Base-by-base conservation (phyloP, 2,113 vertebrate species). In the Pongo pygmaeus region DNA sequence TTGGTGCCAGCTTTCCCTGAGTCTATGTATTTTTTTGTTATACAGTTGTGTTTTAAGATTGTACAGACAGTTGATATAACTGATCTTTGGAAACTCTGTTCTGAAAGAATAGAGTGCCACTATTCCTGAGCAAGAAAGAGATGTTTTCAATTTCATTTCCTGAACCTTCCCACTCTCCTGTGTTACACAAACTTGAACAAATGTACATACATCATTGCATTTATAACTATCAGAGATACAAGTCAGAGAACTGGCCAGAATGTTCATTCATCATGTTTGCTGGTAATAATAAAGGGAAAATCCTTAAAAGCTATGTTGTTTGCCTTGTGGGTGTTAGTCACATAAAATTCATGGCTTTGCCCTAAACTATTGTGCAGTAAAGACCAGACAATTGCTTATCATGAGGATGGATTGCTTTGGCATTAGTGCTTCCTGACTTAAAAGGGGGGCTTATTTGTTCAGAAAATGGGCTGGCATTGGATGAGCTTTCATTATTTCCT, bases 401-500 rank as follows among this genome's bases (percentile, higher is more conserved):
- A 10, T 20, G 10, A 40, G 10, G 55, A 64, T 70, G 38, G 61
- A 79, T 75, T 64, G 55, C 8, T 67, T 89, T 93, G 70, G 23
- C 70, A 77, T 22, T 95, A 74, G 3, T 69, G 80, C 32, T 72
- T 93, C 61, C 92, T 14, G 80, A 61, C 23, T 77, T 69, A 81
- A 83, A 74, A 61, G 30, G 79, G 12, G 69, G 10, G 30, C 67
- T 87, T 79, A n/a, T 91, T 95, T 87, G 67, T 83, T 96, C 64
- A 89, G 11, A 50, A 92, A 92, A 91, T 70, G 9, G 48, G 2
- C 27, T 93, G 38, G 61, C 4, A 38, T 78, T 95, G 30, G 9
- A 90, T 88, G 46, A 74, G 14, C 30, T 86, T 97, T 22, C 55
- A 12, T 69, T 50, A 93, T 14, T n/a, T 94, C 52, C n/a, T 97